These are phyloP conservation scores for Hylaeus anthracinus DNA, from an alignment of 1,140 invertebrate species.

Conservation along the genomic window DNA sequence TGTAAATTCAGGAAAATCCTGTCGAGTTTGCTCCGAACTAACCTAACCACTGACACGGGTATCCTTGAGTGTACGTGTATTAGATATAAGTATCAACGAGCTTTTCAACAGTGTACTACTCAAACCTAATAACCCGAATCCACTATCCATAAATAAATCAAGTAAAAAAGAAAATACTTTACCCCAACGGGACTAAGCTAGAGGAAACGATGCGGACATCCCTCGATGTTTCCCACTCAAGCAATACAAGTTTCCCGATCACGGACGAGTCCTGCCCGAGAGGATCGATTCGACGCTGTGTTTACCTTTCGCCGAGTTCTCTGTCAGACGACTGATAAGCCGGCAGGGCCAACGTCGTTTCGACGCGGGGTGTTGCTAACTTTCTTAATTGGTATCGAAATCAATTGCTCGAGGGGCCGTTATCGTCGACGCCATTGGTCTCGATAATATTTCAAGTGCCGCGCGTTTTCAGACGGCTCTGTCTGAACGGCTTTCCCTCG, in stretches of 20 bases:
- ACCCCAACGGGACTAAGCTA: too few species aligned
- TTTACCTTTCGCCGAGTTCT: conserved; percentile 16
- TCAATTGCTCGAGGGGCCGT: not conserved
- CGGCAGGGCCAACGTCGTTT: not conserved
- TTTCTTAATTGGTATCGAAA: conserved; percentile 36
- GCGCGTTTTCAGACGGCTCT: not conserved
- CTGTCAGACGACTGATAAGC: conserved; percentile 11
- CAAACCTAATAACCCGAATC: too few species aligned
- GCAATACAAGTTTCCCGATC: not conserved
- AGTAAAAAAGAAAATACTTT: too few species aligned
- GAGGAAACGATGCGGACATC: too few species aligned
- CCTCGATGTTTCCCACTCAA: not conserved
- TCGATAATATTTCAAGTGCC: not conserved
- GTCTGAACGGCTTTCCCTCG: not conserved
- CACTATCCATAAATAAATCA: too few species aligned
- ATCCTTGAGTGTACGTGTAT: too few species aligned
- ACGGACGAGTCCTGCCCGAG: not conserved
- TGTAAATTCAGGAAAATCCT: too few species aligned
- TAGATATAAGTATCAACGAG: too few species aligned
- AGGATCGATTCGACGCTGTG: not conserved
- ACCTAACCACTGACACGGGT: too few species aligned
- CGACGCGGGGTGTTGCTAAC: not conserved
- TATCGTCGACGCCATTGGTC: too few species aligned
- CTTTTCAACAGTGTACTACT: too few species aligned
- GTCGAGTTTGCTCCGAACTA: too few species aligned